Base-by-base conservation (phyloP, 1,140 invertebrate species). In the Homalodisca vitripennis region DNA sequence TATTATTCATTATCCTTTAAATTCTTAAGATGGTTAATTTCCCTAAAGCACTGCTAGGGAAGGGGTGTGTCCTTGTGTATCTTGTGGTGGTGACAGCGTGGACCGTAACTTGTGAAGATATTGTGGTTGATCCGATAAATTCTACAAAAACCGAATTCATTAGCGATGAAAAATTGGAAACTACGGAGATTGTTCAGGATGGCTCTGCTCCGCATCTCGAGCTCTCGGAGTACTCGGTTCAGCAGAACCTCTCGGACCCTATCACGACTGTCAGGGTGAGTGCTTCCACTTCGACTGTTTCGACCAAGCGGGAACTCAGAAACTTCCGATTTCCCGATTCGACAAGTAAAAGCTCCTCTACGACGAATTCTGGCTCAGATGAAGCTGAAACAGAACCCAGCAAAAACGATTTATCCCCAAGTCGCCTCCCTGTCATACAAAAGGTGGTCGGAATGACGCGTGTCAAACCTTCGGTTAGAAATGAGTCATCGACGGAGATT, bases 401-500 rank as follows among this genome's bases (percentile, higher is more conserved):
- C n/a, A n/a, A 51, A 20, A 51, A 51, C 48, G 48, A 51, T 20
- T 3, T 51, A 14, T 41, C 34, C 34, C 48, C 48, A 3, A 51
- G 48, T 20, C 17, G 48, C 3, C 48, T 51, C 3, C 48, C 48
- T 14, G 48, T 51, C n/a, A 41, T 41, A 6, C 34, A 41, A 17
- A 41, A 41, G 34, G 6, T 41, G 6, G 14, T 20, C 14, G 22
- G n/a, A 3, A 12, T 20, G 48, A 3, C 6, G 48, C 17, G 22
- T 14, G 3, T 20, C 2, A n/a, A n/a, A n/a, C n/a, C n/a, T n/a
- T n/a, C n/a, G n/a, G 48, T 51, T 14, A 51, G 22, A 22, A 51
- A 51, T 22, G 14, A 51, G 22, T 20, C 48, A 20, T 13, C 48
- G 48, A 41, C 34, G 17, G 55, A 60, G n/a, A 60, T 68, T 79